Conservation (phyloP, 2,888 invertebrate species). For the Leptinotarsa tumamoca region DNA sequence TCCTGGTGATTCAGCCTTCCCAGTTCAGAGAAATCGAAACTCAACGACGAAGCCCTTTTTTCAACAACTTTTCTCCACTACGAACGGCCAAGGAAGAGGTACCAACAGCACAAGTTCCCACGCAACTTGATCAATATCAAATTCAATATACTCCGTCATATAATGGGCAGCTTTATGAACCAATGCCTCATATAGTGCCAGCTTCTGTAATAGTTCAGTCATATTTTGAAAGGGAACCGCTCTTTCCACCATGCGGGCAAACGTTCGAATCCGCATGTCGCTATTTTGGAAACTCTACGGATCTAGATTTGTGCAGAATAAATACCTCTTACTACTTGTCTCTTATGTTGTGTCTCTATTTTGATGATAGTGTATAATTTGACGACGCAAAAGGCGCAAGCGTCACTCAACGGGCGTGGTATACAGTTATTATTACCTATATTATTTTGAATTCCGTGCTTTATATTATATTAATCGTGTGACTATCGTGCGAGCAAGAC, state of each 20-base stretch:
- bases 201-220: slow-evolving; percentile 52
- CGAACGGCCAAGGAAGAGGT: slow-evolving; percentile 40
- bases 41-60: slow-evolving; percentile 84
- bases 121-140: too few species aligned
- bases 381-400: slow-evolving; percentile 54
- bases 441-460: slow-evolving; percentile 14
- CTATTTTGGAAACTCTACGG: slow-evolving; percentile 64
- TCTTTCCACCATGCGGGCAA: slow-evolving; percentile 65
- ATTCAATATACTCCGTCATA: too few species aligned
- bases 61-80: slow-evolving; percentile 79
- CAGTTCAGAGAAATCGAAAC: slow-evolving; percentile 90
- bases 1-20: slow-evolving; percentile 91
- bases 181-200: too few species aligned
- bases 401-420: slow-evolving; percentile 65
- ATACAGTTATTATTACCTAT: slow-evolving; percentile 29
- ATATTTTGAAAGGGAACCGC: slow-evolving; percentile 61
- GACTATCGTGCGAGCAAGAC: too few species aligned
- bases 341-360: slow-evolving; percentile 62
- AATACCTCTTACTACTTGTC: slow-evolving; percentile 48
- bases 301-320: slow-evolving; percentile 54
- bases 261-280: slow-evolving; percentile 59
- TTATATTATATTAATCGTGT: not conserved
- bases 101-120: too few species aligned
- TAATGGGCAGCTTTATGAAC: too few species aligned
- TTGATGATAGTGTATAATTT: slow-evolving; percentile 68